A percentile compares a stretch with the other conserved stretches of the same genome.
These are phyloP conservation scores for Chrosomus eos DNA, from an alignment of 2,797 vertebrate species.

Conservation along the genomic window DNA sequence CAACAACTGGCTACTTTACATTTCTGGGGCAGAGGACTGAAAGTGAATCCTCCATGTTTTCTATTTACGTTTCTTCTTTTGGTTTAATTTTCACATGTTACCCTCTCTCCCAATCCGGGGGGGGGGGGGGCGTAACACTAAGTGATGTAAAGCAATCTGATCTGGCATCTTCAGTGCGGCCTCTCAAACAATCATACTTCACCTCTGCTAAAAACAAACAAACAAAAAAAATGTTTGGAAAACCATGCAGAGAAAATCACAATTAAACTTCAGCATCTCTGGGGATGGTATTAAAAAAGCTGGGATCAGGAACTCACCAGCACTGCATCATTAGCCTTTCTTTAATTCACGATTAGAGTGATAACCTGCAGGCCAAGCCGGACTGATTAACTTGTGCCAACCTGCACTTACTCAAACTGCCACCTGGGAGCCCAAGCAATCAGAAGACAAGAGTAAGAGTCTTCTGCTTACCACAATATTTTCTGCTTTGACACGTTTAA, in stretches of 20 bases:
- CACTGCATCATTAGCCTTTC: conserved; percentile 33
- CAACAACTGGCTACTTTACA: background rate
- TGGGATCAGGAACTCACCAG: conserved; percentile 3
- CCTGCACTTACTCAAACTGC: conserved; percentile 23
- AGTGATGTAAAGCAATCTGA: background rate
- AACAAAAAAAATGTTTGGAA: background rate
- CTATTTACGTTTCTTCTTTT: background rate
- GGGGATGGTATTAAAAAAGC: conserved; percentile 33
- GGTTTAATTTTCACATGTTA: background rate
- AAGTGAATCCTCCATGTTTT: background rate
- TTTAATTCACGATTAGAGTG: conserved; percentile 49
- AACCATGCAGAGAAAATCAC: conserved; percentile 4
- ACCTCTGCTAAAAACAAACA: background rate
- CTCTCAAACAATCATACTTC: background rate
- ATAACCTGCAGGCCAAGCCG: conserved; percentile 36
- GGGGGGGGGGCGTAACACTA: background rate
- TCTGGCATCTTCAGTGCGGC: background rate
- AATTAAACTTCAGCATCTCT: conserved; percentile 29
- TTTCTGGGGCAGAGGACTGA: background rate
- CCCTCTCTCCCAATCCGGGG: too few species aligned
- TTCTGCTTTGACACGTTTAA: background rate
- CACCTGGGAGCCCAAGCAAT: conserved; percentile 9
- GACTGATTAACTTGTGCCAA: conserved; percentile 36
- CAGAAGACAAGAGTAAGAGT: conserved; percentile 15
- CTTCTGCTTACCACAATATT: background rate